A percentile compares a stretch with the other conserved stretches of the same genome.
phyloP scores from a whole-genome alignment of 2,888 invertebrate genomes.

The Zygothrica quintamaculata region DNA sequence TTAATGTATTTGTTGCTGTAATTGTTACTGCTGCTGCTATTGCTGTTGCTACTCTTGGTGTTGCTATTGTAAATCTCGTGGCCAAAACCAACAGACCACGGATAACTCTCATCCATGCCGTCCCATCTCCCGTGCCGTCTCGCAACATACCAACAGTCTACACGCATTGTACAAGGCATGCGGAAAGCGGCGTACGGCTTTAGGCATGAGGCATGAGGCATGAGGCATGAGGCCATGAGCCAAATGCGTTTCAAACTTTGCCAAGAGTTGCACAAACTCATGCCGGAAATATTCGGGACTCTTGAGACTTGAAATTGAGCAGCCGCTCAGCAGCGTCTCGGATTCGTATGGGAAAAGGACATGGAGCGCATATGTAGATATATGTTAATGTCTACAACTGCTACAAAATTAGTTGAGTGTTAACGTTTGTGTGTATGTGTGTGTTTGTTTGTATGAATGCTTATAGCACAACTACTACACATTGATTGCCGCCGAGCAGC shows the following conservation, averaged over 20 bases:
- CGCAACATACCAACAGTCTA: not conserved
- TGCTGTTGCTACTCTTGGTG: slow-evolving; percentile 13
- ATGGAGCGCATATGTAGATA: slow-evolving; percentile 35
- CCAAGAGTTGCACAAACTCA: slow-evolving; percentile 72
- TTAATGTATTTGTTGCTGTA: slow-evolving; percentile 30
- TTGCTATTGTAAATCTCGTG: slow-evolving; percentile 55
- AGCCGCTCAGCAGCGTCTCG: slow-evolving; percentile 13
- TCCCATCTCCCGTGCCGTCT: not conserved
- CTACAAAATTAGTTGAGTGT: slow-evolving; percentile 14
- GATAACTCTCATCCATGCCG: not conserved
- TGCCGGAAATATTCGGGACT: slow-evolving; percentile 69
- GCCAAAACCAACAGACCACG: slow-evolving; percentile 58
- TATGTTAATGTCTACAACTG: not conserved
- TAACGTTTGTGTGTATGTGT: not conserved
- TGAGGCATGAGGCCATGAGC: slow-evolving; percentile 32
- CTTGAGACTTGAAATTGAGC: slow-evolving; percentile 54
- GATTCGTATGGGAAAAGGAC: slow-evolving; percentile 30
- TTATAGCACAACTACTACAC: slow-evolving; percentile 36
- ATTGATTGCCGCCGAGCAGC: slow-evolving; percentile 40
- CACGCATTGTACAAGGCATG: slow-evolving; percentile 22
- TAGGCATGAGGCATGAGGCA: slow-evolving; percentile 31
- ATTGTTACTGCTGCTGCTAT: slow-evolving; percentile 22
- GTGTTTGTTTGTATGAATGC: slow-evolving; percentile 6
- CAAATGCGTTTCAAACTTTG: slow-evolving; percentile 76
- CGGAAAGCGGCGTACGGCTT: slow-evolving; percentile 32